Evolutionary conservation across 2,888 invertebrate genomes (phyloP), one percentile per base, ranked within the genome.

Genomic region (Calameuta filiformis): DNA sequence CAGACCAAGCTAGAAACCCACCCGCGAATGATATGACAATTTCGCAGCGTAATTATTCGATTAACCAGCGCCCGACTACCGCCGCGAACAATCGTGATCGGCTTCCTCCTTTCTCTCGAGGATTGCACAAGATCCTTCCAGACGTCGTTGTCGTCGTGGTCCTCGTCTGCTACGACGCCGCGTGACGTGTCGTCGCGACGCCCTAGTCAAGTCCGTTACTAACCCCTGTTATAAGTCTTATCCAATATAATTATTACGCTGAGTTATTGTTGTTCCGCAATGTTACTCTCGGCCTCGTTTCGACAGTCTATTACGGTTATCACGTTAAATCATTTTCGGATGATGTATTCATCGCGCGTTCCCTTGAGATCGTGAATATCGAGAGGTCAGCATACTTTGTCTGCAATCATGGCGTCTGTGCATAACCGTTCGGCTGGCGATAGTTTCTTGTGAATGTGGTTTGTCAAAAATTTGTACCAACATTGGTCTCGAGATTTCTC

Each of bases 71-170:
- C 71, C 84, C 71, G 71, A 31, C 71, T 83, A 80, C 83, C 79
- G 78, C 76, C 79, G 56, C 73, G 76, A 77, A 69, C 73, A 75
- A 79, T 76, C 74, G 79, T 68, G 37, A 77, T 81, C 77, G 81
- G 87, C 88, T 90, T 91, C 90, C 91, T 90, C 89, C 90, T 91
- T 91, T 91, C 91, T 89, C 89, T 80, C 73, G 37, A 78, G 76
- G 77, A 56, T 89, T 89, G 83, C 89, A 85, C 86, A 89, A 89
- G 83, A 84, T 76, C 77, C 68, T 34, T n/a, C 30, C 35, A 76
- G 76, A 81, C 78, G 75, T 56, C 56, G 56, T 56, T 9, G 23
- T 56, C 56, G 56, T 56, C 56, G 9, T 56, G 6, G 15, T 9
- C 40, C 23, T 40, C 40, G 15, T 15, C 56, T 23, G 56, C 56